Evolutionary conservation across 2,113 vertebrate genomes (phyloP).

Genomic region (Lagopus muta): DNA sequence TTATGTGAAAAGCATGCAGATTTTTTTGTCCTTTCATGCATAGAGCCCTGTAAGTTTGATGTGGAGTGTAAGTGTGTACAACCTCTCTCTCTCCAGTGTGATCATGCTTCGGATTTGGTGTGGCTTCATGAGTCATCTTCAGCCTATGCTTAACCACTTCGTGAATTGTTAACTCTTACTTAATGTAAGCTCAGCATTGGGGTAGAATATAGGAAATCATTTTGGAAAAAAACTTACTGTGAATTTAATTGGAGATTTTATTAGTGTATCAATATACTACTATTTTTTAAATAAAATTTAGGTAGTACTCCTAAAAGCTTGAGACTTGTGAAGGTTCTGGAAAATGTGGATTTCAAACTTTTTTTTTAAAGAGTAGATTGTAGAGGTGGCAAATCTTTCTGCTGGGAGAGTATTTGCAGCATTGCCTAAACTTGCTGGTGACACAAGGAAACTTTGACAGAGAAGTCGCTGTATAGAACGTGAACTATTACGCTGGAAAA

Average conservation of each 20-base stretch:
- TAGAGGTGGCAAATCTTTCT: not conserved
- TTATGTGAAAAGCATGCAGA: not conserved
- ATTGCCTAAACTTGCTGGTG: not conserved
- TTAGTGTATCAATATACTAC: not conserved
- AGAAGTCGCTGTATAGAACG: not conserved
- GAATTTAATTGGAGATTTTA: not conserved
- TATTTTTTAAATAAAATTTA: not conserved
- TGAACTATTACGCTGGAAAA: conserved; percentile 51
- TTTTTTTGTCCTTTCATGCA: not conserved
- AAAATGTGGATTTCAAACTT: not conserved
- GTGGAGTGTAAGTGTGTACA: not conserved
- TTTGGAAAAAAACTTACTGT: not conserved
- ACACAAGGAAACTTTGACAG: not conserved
- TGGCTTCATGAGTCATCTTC: not conserved
- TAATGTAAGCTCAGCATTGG: not conserved
- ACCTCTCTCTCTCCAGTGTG: not conserved
- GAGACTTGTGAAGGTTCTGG: not conserved
- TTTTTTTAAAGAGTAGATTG: not conserved
- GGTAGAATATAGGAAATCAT: not conserved
- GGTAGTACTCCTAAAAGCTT: not conserved
- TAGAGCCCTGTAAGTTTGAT: not conserved
- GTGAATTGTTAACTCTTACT: not conserved
- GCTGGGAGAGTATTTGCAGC: not conserved
- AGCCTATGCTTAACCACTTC: not conserved
- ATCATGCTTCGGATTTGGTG: not conserved